Evolutionary conservation across 2,888 invertebrate species (phyloP).

Genomic region (Junonia oenone): DNA sequence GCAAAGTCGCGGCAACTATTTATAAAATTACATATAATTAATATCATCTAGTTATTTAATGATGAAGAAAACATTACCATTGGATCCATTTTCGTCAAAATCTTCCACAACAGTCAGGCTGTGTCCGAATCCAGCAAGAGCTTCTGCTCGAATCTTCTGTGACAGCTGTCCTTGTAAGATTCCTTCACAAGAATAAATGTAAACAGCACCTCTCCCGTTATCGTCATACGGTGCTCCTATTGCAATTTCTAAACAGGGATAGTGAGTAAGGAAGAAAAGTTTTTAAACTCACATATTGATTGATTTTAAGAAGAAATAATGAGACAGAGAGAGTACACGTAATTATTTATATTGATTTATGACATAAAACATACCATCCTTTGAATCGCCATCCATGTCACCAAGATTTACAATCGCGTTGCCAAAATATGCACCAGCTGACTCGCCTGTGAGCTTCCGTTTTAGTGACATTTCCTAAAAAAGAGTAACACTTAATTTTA

Average conservation of each 20-base stretch:
- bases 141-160: constrained; percentile 38
- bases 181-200: constrained; percentile 47
- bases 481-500: too few relatives aligned
- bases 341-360: background rate
- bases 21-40: too few relatives aligned
- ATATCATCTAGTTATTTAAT: too few relatives aligned
- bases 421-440: constrained; percentile 39
- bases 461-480: constrained; percentile 27
- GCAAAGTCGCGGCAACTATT: too few relatives aligned
- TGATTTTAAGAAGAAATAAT: too few relatives aligned
- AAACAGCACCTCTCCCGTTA: constrained; percentile 46
- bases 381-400: constrained; percentile 40
- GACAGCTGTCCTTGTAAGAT: constrained; percentile 29
- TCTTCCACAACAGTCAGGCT: constrained; percentile 42
- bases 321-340: background rate
- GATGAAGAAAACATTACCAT: constrained; percentile 40
- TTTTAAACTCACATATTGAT: too few relatives aligned
- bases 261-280: too few relatives aligned
- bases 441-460: constrained; percentile 26
- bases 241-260: constrained; percentile 50
- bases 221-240: constrained; percentile 55
- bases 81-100: constrained; percentile 48
- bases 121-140: constrained; percentile 38
- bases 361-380: constrained; percentile 34
- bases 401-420: constrained; percentile 36